Percentiles rank a stretch among this genome's conserved stretches.
phyloP scores from a whole-genome alignment of 2,797 vertebrate genomes.

The Capromys pilorides region DNA sequence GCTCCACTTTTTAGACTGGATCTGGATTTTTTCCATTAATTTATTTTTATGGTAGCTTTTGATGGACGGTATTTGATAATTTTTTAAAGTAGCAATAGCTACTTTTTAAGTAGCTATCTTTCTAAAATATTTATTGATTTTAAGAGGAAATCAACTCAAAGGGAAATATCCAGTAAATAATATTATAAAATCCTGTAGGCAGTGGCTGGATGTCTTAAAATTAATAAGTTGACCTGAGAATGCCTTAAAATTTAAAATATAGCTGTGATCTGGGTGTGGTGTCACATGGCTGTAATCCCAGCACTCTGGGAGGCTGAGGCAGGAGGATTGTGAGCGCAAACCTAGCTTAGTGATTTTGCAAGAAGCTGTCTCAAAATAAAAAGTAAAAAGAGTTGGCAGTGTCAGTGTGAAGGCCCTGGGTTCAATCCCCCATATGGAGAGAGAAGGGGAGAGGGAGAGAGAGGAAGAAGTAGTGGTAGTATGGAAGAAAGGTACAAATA shows the following conservation, averaged over 20 bases:
- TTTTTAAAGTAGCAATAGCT: neutral
- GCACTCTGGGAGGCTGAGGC: neutral
- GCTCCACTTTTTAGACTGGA: neutral
- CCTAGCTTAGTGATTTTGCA: neutral
- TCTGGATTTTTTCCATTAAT: neutral
- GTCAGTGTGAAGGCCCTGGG: neutral
- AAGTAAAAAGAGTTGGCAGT: neutral
- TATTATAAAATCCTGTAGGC: neutral
- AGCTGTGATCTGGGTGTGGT: neutral
- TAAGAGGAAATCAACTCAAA: neutral
- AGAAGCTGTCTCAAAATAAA: neutral
- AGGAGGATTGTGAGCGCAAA: neutral
- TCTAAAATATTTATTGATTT: constrained; percentile 22
- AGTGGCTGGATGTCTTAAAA: constrained; percentile 13
- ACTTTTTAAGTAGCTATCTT: neutral
- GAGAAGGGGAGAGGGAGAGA: neutral
- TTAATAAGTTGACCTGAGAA: neutral
- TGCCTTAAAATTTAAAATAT: neutral
- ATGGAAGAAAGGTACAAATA: neutral
- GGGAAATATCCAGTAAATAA: constrained; percentile 4
- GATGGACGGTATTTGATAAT: neutral
- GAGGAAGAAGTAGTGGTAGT: neutral
- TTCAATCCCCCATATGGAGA: neutral
- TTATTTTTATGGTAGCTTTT: neutral
- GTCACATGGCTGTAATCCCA: neutral